Conservation (phyloP, 2,888 invertebrate genomes). For the Cryptus armator region DNA sequence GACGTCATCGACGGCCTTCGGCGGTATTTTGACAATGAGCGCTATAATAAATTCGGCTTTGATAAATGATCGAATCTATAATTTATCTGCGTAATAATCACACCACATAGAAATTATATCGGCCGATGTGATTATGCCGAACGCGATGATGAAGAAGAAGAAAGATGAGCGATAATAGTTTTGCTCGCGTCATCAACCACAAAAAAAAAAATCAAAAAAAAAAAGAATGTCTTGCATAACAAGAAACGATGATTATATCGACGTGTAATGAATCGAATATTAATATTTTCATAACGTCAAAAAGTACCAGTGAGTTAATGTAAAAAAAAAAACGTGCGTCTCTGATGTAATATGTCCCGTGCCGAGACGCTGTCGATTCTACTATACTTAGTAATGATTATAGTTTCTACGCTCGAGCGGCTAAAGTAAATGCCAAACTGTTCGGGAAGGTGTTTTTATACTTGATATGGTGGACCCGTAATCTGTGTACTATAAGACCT, state of each 20-base stretch:
- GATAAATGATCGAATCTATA: slow-evolving; percentile 31
- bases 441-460: background rate
- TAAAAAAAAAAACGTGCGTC: slow-evolving; percentile 12
- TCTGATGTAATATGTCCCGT: background rate
- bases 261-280: slow-evolving; percentile 25
- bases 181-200: background rate
- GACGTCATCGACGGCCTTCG: background rate
- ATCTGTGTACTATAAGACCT: too few relatives aligned
- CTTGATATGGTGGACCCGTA: background rate
- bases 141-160: slow-evolving; percentile 7
- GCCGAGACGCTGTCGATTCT: slow-evolving; percentile 8
- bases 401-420: background rate
- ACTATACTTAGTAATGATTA: background rate
- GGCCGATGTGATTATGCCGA: slow-evolving; percentile 9
- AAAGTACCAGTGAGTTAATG: slow-evolving; percentile 17
- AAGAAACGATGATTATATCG: slow-evolving; percentile 12
- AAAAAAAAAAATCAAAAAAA: slow-evolving; percentile 28
- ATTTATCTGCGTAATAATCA: slow-evolving; percentile 24
- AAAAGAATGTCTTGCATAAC: slow-evolving; percentile 25
- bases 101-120: slow-evolving; percentile 30
- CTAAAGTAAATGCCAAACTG: background rate
- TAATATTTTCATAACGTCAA: slow-evolving; percentile 30
- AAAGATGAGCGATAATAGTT: slow-evolving; percentile 7
- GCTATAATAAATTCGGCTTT: slow-evolving; percentile 4
- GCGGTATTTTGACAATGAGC: slow-evolving; percentile 1